Percentiles rank a stretch among this genome's conserved stretches.
Conservation (phyloP, 2,113 vertebrate species). For the Rattus norvegicus region GRCr8 NC_086020.1:62607001-62607500, state of each 20-base stretch:
- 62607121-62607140: not conserved
- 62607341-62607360: not conserved
- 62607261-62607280: not conserved
- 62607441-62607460: not conserved
- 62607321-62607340: not conserved
- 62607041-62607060: not conserved
- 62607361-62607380: not conserved
- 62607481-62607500: not conserved
- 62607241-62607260: not conserved
- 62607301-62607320: not conserved
- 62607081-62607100: not conserved
- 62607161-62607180: not conserved
- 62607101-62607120: not conserved
- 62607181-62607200: not conserved
- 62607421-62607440: not conserved
- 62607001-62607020: not conserved
- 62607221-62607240: not conserved
- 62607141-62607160: not conserved
- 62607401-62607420: not conserved
- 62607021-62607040: not conserved
- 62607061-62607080: not conserved
- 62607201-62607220: not conserved
- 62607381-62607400: not conserved
- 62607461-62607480: not conserved
- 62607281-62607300: not conserved